Evolutionary conservation across 2,797 vertebrate species (phyloP), one percentile per base, ranked within the genome.

Genomic region (Cynopterus sphinx): DNA sequence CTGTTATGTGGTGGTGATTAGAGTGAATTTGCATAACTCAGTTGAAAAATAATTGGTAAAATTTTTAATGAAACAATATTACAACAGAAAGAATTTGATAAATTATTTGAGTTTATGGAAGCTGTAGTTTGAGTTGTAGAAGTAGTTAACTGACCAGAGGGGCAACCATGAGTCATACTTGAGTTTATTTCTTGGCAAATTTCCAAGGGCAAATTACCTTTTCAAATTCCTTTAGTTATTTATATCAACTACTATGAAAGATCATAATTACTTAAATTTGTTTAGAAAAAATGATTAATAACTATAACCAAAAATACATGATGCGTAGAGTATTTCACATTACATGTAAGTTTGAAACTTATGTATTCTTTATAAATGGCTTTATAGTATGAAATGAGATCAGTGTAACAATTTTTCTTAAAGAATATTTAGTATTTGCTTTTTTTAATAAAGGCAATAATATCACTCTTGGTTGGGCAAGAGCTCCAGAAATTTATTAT

Each of bases 241-340:
- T 93, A 90, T 84, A 87, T 91, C 43, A 95, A 49, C 55, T 55
- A 53, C 85, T 92, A 33, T 87, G 46, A 70, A 95, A 19, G 77
- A 61, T 87, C 71, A 83, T 96, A 81, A 90, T 90, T 92, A 94
- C 49, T 93, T 93, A 88, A 92, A 81, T 91, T 91, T 93, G 61
- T 92, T 91, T 93, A 74, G 85, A 94, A 90, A 79, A 93, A 88
- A 51, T 96, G 46, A 92, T 89, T 84, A 87, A 92, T 96, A 74
- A 85, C 85, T 51, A 55, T 53, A 93, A 65, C 39, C 59, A 68
- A 70, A 81, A 95, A 82, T 53, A 63, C 39, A 46, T 78, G 73
- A 70, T 84, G 33, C 63, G 53, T 61, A 68, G 39, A 90, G 5
- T 15, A 55, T 78, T 95, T 95, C 16, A 68, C 5, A 78, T 87